Percentiles rank a stretch among this genome's conserved stretches.
Conservation (phyloP, 2,113 vertebrate genomes). For the Eublepharis macularius region DNA sequence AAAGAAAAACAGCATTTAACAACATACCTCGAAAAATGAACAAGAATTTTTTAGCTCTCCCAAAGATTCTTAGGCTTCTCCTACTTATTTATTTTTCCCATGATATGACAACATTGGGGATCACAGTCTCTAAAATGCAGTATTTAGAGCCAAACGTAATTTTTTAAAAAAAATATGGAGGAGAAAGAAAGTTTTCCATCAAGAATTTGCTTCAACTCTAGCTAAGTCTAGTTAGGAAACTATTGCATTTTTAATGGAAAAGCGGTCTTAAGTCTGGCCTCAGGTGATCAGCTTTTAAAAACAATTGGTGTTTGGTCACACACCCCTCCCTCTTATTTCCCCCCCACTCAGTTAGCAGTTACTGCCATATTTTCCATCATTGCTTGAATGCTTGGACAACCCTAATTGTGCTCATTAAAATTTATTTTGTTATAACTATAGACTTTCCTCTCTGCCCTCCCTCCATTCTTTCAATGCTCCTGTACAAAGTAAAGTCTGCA, state of each 20-base stretch:
- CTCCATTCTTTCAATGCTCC: neutral
- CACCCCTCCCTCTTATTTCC: slow-evolving; percentile 39
- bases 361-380: slow-evolving; percentile 52
- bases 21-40: neutral
- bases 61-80: neutral
- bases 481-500: neutral
- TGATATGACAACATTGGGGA: neutral
- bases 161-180: neutral
- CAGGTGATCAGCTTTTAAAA: slow-evolving; percentile 42
- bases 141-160: slow-evolving; percentile 27
- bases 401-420: slow-evolving; percentile 55
- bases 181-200: slow-evolving; percentile 16
- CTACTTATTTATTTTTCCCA: slow-evolving; percentile 23
- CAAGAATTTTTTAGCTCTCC: neutral
- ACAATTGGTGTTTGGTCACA: neutral
- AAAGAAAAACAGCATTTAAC: neutral
- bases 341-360: slow-evolving; percentile 30
- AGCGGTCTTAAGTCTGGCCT: slow-evolving; percentile 48
- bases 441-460: neutral
- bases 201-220: slow-evolving; percentile 2
- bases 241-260: slow-evolving; percentile 44
- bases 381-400: slow-evolving; percentile 17
- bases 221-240: neutral
- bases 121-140: slow-evolving; percentile 1
- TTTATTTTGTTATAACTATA: slow-evolving; percentile 17